Evolutionary conservation across 2,113 vertebrate species (phyloP).

Genomic region (Passer domesticus): DNA sequence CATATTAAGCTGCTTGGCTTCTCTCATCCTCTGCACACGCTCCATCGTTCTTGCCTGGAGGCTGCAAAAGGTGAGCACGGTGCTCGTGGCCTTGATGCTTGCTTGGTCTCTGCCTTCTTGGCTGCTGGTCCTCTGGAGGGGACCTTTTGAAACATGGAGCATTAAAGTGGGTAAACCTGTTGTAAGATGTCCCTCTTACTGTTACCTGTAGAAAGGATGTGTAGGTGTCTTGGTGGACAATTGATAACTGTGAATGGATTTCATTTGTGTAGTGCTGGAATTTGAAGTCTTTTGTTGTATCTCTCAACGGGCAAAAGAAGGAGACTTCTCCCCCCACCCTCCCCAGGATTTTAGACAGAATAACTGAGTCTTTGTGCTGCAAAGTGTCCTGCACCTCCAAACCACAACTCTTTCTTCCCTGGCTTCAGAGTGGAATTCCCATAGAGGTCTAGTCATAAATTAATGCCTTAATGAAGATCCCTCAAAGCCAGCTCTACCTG

Average conservation of each 20-base stretch:
- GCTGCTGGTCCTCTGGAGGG: neutral
- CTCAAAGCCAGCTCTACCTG: neutral
- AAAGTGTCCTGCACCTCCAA: neutral
- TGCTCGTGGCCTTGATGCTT: neutral
- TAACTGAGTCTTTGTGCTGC: neutral
- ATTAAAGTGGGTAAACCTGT: neutral
- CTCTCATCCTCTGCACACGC: constrained; percentile 87
- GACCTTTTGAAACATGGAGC: neutral
- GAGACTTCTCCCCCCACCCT: too few species aligned
- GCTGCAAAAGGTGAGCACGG: constrained; percentile 84
- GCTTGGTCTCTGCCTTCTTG: neutral
- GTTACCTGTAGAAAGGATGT: neutral
- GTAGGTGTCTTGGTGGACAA: neutral
- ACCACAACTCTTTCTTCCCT: neutral
- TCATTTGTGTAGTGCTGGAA: neutral
- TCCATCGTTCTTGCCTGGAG: constrained; percentile 88
- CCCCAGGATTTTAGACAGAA: neutral
- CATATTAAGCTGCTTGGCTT: constrained; percentile 86
- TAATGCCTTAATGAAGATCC: neutral
- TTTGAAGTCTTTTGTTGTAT: neutral
- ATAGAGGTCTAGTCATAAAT: neutral
- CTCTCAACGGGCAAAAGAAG: neutral
- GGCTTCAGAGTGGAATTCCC: neutral
- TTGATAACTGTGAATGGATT: neutral
- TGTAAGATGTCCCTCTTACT: neutral